Base-by-base conservation (phyloP, 2,888 invertebrate genomes). In the Phaonia tiefii region DNA sequence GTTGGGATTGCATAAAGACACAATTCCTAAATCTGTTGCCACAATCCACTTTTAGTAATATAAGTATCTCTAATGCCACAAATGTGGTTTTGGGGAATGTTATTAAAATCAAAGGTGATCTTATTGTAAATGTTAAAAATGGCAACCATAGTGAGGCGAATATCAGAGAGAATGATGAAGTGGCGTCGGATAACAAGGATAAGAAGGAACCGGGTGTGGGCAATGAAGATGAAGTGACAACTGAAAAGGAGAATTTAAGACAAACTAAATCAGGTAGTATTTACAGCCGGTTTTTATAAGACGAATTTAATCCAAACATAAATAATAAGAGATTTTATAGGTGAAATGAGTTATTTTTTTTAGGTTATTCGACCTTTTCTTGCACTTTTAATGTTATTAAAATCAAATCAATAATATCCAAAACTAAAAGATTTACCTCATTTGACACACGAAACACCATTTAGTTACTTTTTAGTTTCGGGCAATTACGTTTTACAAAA, bases 51-150 rank as follows among this genome's bases (percentile, higher is more conserved):
- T 51, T 26, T 54, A 89, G 89, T 66, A 89, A 91, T 84, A 88
- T 91, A 0, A 86, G 89, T 31, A 90, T 92, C 44, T 88, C 90
- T 70, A 90, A 91, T 75, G 91, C 92, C 0, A 89, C 88, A 26
- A 90, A 91, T 81, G 90, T 92, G 1, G 91, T 91, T 83, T 88
- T 92, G 67, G 92, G 92, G 22, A 91, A 92, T 85, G 89, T 91
- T 8, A 92, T 91, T 15, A 90, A 91, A 70, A 90, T 92, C 17
- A 91, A 90, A 75, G 92, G 92, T 7, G 91, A 91, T n/a, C 88
- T 91, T 76, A 74, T 51, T 37, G 46, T 81, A n/a, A 65, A 75
- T 54, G 15, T 81, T 15, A 63, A 65, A 49, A 17, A 56, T 13
- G 25, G 39, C 13, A 49, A 44, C 13, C 42, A 31, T 8, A 69